These are phyloP conservation scores for Ginglymostoma cirratum DNA, from an alignment of 2,113 vertebrate genomes.

Conservation along the genomic window DNA sequence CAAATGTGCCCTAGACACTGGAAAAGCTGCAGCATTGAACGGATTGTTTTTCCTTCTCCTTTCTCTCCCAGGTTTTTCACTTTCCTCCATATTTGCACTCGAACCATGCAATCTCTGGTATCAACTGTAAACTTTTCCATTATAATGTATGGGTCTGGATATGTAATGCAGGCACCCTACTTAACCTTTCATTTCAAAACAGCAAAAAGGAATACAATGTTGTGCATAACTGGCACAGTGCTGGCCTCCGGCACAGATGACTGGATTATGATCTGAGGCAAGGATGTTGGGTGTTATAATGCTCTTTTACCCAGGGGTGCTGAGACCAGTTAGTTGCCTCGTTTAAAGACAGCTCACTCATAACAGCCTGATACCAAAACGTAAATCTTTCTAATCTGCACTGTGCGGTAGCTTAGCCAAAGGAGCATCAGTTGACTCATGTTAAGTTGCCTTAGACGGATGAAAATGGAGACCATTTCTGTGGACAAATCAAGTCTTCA, in stretches of 20 bases:
- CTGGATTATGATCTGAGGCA: neutral
- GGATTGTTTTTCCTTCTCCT: neutral
- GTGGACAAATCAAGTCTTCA: too few species aligned
- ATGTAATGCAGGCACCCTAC: neutral
- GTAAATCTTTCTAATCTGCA: neutral
- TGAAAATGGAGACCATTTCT: neutral
- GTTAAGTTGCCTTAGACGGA: neutral
- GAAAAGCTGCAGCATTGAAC: neutral
- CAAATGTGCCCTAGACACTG: neutral
- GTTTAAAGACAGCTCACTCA: neutral
- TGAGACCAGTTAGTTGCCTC: neutral
- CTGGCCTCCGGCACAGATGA: neutral
- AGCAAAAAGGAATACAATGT: neutral
- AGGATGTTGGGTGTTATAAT: neutral
- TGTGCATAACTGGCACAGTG: neutral
- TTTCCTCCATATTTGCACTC: neutral
- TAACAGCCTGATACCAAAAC: neutral
- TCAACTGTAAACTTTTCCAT: neutral
- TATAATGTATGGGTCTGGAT: neutral
- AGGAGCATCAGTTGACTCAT: neutral
- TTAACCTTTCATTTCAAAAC: neutral
- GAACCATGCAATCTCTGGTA: neutral
- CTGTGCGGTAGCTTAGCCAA: neutral
- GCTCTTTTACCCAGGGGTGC: neutral
- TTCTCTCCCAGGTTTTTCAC: neutral